Percentiles rank a stretch among this genome's conserved stretches.
Evolutionary conservation across 2,113 vertebrate species (phyloP).

Genomic region (Willisornis vidua): DNA sequence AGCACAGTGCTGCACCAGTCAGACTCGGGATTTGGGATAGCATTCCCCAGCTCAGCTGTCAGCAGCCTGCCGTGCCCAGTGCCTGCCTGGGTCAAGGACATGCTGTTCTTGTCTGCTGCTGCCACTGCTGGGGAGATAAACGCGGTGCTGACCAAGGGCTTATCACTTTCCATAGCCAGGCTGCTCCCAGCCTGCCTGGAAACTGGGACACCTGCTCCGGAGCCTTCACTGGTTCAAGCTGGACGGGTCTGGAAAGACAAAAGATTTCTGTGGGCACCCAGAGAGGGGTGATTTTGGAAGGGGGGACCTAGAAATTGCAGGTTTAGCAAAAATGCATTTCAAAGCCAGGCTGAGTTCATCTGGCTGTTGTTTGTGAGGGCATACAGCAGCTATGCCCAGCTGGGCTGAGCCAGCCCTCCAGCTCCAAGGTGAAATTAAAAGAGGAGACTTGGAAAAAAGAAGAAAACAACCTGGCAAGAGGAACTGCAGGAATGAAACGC

Average conservation of each 20-base stretch:
- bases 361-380: neutral
- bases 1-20: neutral
- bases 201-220: neutral
- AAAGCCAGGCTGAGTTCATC: neutral
- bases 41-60: neutral
- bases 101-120: neutral
- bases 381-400: accelerated
- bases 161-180: neutral
- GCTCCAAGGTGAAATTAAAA: neutral
- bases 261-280: neutral
- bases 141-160: accelerated
- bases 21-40: neutral
- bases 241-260: neutral
- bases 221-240: accelerated
- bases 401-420: neutral
- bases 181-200: neutral
- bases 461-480: accelerated
- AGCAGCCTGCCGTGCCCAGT: neutral
- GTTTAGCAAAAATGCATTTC: neutral
- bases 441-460: neutral
- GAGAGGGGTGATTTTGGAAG: neutral
- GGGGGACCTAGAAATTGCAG: neutral
- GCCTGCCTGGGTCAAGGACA: constrained; percentile 28
- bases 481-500: neutral
- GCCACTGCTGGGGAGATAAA: neutral